phyloP scores from a whole-genome alignment of 2,113 vertebrate genomes.

The Tympanuchus pallidicinctus region DNA sequence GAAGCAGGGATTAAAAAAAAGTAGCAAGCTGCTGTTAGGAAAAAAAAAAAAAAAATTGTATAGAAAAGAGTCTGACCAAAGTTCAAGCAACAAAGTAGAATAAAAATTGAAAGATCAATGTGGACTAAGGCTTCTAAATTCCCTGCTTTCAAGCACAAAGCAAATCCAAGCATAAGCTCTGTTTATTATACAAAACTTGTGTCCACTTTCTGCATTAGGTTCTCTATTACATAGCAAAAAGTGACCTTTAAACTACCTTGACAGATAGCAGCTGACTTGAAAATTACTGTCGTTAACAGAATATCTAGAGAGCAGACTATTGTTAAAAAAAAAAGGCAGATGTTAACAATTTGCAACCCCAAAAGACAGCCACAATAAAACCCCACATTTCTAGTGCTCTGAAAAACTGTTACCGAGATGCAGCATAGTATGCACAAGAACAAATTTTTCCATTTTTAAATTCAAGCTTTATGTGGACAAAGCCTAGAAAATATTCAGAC shows the following conservation, averaged over 20 bases:
- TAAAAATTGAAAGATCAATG: slow-evolving; percentile 15
- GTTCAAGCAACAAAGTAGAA: slow-evolving; percentile 6
- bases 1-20: background rate
- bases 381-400: slow-evolving; percentile 55
- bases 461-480: background rate
- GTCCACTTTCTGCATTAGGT: slow-evolving; percentile 41
- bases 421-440: background rate
- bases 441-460: background rate
- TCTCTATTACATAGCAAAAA: slow-evolving; percentile 66
- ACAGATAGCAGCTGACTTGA: slow-evolving; percentile 83
- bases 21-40: background rate
- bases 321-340: slow-evolving; percentile 81
- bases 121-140: background rate
- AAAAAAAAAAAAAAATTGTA: background rate
- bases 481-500: background rate
- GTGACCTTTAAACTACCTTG: slow-evolving; percentile 85
- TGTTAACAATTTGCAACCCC: slow-evolving; percentile 81
- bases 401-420: slow-evolving; percentile 54
- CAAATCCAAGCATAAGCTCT: slow-evolving; percentile 38
- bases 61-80: background rate
- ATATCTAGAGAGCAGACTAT: slow-evolving; percentile 79
- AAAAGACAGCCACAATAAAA: slow-evolving; percentile 77
- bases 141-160: slow-evolving; percentile 33
- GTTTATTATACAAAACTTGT: slow-evolving; percentile 48
- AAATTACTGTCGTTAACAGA: slow-evolving; percentile 83